A percentile compares a stretch with the other conserved stretches of the same genome.
phyloP scores from a whole-genome alignment of 2,888 invertebrate species.

The Caenorhabditis plicata region DNA sequence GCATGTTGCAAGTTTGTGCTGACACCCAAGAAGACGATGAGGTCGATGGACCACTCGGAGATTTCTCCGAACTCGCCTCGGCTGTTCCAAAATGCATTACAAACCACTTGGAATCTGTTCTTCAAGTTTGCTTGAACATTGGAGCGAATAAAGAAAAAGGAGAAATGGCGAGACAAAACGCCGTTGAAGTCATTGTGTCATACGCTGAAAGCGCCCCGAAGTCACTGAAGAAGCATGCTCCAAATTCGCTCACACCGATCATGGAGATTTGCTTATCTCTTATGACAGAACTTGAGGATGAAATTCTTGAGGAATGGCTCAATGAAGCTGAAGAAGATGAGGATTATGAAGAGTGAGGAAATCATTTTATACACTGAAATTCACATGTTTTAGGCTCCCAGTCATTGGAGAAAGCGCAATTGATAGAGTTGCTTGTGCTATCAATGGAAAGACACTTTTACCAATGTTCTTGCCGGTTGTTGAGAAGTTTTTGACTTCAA shows the following conservation, averaged over 20 bases:
- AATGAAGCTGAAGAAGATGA: constrained; percentile 80
- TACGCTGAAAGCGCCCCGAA: constrained; percentile 91
- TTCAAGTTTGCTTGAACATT: constrained; percentile 80
- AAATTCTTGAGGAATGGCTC: constrained; percentile 83
- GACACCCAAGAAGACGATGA: constrained; percentile 82
- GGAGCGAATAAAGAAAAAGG: constrained; percentile 65
- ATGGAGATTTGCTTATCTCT: constrained; percentile 85
- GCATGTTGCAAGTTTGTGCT: constrained; percentile 80
- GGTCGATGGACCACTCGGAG: constrained; percentile 79
- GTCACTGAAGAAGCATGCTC: constrained; percentile 89
- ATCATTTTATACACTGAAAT: neutral
- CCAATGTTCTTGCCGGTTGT: constrained; percentile 71
- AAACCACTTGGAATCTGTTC: constrained; percentile 83
- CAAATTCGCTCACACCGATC: constrained; percentile 76
- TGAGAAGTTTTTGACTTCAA: constrained; percentile 12
- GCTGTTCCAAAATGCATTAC: constrained; percentile 87
- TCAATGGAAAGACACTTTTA: constrained; percentile 89
- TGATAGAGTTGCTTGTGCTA: constrained; percentile 93
- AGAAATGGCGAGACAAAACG: constrained; percentile 81
- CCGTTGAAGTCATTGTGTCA: constrained; percentile 82
- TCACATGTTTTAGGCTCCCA: constrained; percentile 72
- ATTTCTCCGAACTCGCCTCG: constrained; percentile 90
- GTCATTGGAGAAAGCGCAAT: constrained; percentile 93
- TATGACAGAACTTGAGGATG: constrained; percentile 92
- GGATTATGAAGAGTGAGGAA: constrained; percentile 76